phyloP scores from a whole-genome alignment of 1,140 invertebrate species.

The Acyrthosiphon pisum region DNA sequence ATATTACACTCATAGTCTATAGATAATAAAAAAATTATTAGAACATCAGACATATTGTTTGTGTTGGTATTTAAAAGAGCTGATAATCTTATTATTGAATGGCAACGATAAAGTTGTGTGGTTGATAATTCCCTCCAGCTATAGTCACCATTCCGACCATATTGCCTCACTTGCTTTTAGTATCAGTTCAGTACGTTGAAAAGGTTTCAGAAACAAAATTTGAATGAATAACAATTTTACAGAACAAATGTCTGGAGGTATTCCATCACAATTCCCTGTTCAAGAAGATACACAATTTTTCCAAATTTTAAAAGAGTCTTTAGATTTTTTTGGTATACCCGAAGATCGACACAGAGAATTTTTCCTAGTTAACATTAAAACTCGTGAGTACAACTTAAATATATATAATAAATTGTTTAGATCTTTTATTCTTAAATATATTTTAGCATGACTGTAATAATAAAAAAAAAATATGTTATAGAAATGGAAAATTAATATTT shows the following conservation, averaged over 20 bases:
- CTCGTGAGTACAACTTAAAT: constrained; percentile 74
- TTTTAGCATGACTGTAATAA: background rate
- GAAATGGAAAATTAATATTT: background rate
- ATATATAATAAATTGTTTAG: background rate
- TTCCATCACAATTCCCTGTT: constrained; percentile 97
- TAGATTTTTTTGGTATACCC: constrained; percentile 97
- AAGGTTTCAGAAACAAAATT: background rate
- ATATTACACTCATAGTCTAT: background rate
- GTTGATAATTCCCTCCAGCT: background rate
- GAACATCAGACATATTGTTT: background rate
- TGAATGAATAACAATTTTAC: constrained; percentile 59
- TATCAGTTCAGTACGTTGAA: background rate
- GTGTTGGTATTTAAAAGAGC: background rate
- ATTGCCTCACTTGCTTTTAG: background rate
- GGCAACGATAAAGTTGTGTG: background rate
- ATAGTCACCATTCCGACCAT: background rate
- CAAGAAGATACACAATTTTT: constrained; percentile 99
- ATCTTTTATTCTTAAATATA: background rate
- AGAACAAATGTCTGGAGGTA: constrained; percentile 89
- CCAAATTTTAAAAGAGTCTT: constrained; percentile 92
- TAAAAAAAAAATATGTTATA: background rate
- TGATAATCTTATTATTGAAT: background rate
- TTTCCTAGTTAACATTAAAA: constrained; percentile 97
- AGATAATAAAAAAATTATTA: background rate
- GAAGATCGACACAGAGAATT: constrained; percentile 88